Percentiles rank a stretch among this genome's conserved stretches.
phyloP scores from a whole-genome alignment of 2,113 vertebrate species.

The Electrona antarctica region DNA sequence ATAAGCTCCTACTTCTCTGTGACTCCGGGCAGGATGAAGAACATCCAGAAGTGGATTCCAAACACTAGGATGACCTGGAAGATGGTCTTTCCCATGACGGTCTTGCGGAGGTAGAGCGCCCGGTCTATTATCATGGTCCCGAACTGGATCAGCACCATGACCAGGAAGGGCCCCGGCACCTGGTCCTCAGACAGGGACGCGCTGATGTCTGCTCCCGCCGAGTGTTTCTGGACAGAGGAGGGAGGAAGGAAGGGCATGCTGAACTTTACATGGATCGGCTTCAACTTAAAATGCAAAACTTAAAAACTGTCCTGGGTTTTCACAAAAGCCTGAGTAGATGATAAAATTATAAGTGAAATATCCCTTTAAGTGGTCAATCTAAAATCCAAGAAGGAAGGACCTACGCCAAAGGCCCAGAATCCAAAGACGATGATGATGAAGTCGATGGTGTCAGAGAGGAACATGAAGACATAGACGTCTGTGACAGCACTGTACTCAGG shows the following conservation, averaged over 20 bases:
- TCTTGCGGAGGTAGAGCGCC: conserved; percentile 95
- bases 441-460: conserved; percentile 95
- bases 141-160: conserved; percentile 99
- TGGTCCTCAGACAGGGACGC: conserved; percentile 95
- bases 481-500: conserved; percentile 98
- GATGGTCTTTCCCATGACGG: conserved; percentile 94
- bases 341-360: background rate
- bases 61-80: conserved; percentile 98
- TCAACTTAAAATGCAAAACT: too few relatives aligned
- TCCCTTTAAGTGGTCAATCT: background rate
- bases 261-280: too few relatives aligned
- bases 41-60: conserved; percentile 99
- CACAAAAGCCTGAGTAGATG: too few relatives aligned
- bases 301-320: too few relatives aligned
- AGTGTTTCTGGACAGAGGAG: conserved; percentile 88
- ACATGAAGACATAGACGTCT: conserved; percentile 98
- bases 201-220: conserved; percentile 93
- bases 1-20: conserved; percentile 87
- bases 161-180: conserved; percentile 93
- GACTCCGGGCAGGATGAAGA: conserved; percentile 93
- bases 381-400: conserved; percentile 38
- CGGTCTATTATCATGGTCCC: conserved; percentile 98
- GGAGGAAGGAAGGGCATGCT: background rate
- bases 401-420: conserved; percentile 97
- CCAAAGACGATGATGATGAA: conserved; percentile 99